Evolutionary conservation across 2,888 invertebrate genomes (phyloP).

Genomic region (Trissolcus brochymenae): DNA sequence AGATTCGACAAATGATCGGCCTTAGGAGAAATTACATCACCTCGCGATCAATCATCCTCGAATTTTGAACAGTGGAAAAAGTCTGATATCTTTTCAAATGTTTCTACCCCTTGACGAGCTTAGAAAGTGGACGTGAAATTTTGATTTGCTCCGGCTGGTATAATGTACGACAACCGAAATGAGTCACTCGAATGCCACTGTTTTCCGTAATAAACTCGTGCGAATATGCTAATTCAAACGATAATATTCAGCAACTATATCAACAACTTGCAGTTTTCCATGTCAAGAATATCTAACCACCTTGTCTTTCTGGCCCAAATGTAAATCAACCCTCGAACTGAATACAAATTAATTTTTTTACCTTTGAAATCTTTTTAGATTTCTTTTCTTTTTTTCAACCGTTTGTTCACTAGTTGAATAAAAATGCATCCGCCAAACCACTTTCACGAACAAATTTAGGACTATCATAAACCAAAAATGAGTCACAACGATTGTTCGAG

Average conservation of each 20-base stretch:
- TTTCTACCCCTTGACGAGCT: no score
- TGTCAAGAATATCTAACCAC: conserved; percentile 18
- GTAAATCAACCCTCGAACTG: conserved; percentile 41
- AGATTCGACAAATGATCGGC: neutral
- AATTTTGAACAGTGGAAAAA: no score
- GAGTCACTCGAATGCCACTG: conserved; percentile 5
- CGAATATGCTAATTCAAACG: conserved; percentile 23
- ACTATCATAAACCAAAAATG: conserved; percentile 22
- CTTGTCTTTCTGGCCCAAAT: conserved; percentile 36
- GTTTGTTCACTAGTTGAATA: neutral
- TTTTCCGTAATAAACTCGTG: conserved; percentile 4
- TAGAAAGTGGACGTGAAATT: no score
- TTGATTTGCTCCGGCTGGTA: no score
- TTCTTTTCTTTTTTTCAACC: no score
- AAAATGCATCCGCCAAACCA: neutral
- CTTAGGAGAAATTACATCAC: neutral
- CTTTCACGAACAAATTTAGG: conserved; percentile 19
- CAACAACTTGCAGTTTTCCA: conserved; percentile 12
- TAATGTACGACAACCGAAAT: neutral
- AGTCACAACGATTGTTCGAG: conserved; percentile 16
- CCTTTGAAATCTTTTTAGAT: neutral
- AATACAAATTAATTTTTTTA: conserved; percentile 36
- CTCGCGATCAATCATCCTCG: neutral
- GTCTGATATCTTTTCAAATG: no score
- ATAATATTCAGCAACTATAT: conserved; percentile 34